A percentile compares a stretch with the other conserved stretches of the same genome.
These are phyloP conservation scores for Phycodurus eques DNA, from an alignment of 2,113 vertebrate genomes.

Conservation along the genomic window DNA sequence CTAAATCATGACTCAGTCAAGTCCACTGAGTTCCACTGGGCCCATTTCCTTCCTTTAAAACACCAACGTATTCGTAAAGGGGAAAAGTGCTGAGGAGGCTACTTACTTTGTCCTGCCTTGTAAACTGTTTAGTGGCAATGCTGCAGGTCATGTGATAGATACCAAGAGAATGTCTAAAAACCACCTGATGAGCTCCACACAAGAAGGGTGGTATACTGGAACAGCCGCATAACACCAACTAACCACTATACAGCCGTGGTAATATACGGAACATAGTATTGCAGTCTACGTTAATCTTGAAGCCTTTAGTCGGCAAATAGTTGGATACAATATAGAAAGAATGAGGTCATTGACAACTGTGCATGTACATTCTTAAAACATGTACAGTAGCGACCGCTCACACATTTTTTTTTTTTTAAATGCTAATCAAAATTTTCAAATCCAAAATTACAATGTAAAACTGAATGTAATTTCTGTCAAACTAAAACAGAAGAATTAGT, in stretches of 20 bases:
- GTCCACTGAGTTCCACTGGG: slow-evolving; percentile 31
- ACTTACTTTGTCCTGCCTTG: slow-evolving; percentile 53
- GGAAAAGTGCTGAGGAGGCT: slow-evolving; percentile 67
- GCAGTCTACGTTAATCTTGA: neutral
- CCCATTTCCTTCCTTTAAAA: slow-evolving; percentile 65
- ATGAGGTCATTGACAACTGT: neutral
- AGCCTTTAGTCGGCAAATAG: neutral
- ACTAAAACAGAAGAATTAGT: neutral
- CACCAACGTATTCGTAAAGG: slow-evolving; percentile 55
- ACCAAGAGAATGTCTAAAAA: slow-evolving; percentile 36
- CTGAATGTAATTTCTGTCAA: neutral
- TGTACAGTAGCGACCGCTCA: neutral
- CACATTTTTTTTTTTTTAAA: no score
- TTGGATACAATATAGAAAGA: neutral
- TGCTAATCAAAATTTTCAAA: neutral
- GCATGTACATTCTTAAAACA: no score
- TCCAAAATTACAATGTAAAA: neutral
- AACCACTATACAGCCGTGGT: neutral
- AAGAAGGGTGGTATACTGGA: slow-evolving; percentile 46
- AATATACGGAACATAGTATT: neutral
- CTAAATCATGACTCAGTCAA: slow-evolving; percentile 15
- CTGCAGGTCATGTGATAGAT: slow-evolving; percentile 54
- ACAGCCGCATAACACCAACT: slow-evolving; percentile 11
- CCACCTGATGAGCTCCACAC: slow-evolving; percentile 36
- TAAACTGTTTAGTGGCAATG: slow-evolving; percentile 51